Conservation (phyloP, 1,140 invertebrate genomes). For the Druon quercuslanigerum region DNA sequence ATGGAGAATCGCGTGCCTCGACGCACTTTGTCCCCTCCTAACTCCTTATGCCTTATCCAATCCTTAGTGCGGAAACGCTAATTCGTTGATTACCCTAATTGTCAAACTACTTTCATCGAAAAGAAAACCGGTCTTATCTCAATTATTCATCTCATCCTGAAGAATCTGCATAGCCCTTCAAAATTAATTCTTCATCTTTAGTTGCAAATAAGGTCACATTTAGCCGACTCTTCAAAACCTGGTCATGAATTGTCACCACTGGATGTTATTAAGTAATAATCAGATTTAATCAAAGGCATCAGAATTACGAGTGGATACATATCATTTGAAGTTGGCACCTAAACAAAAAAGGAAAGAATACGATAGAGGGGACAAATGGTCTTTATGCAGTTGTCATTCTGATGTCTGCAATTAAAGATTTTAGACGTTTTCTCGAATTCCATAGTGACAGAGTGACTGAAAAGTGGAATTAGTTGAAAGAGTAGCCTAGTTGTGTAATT, state of each 20-base stretch:
- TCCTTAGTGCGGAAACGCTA: slow-evolving; percentile 67
- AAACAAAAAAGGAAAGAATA: not conserved
- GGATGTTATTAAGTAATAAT: not conserved
- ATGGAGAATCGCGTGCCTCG: slow-evolving; percentile 66
- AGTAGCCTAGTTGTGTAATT: slow-evolving; percentile 44
- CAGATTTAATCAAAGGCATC: not conserved
- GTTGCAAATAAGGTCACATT: too few relatives aligned
- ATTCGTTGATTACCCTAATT: slow-evolving; percentile 70
- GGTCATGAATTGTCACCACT: too few relatives aligned
- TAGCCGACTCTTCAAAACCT: too few relatives aligned
- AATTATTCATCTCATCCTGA: not conserved
- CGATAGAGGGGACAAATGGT: too few relatives aligned
- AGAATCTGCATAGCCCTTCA: not conserved
- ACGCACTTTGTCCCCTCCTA: slow-evolving; percentile 68
- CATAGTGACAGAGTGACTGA: not conserved
- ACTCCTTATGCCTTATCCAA: slow-evolving; percentile 67
- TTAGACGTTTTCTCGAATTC: not conserved
- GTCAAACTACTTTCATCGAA: slow-evolving; percentile 58
- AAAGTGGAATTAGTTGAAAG: too few relatives aligned
- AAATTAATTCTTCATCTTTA: not conserved
- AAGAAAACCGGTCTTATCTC: slow-evolving; percentile 45
- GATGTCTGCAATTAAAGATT: not conserved
- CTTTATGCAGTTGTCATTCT: too few relatives aligned
- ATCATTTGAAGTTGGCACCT: too few relatives aligned
- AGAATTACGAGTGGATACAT: too few relatives aligned